Evolutionary conservation across 2,797 vertebrate genomes (phyloP).

Genomic region (Anniella stebbinsi): DNA sequence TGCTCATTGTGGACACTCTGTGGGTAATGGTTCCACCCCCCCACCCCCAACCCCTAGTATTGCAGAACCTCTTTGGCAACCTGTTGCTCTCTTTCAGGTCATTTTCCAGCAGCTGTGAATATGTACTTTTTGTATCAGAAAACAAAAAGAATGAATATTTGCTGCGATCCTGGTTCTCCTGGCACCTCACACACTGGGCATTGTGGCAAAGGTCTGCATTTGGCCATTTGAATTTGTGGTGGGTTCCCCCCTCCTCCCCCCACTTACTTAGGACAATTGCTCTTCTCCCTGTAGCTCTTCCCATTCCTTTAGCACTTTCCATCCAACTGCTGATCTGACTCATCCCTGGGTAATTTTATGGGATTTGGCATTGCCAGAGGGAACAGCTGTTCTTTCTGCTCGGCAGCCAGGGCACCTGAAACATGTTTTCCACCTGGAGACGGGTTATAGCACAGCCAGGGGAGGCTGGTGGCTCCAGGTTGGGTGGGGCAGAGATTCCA

Average conservation of each 20-base stretch:
- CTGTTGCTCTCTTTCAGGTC: not conserved
- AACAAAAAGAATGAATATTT: not conserved
- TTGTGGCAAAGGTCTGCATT: not conserved
- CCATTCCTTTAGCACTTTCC: not conserved
- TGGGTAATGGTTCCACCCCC: not conserved
- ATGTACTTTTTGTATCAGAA: not conserved
- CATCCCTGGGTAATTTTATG: not conserved
- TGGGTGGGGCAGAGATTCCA: too few relatives aligned
- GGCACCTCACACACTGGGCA: not conserved
- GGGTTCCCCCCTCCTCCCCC: not conserved
- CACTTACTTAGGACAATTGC: not conserved
- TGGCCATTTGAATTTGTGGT: not conserved
- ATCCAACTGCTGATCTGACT: not conserved
- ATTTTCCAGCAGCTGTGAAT: not conserved
- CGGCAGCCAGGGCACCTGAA: not conserved
- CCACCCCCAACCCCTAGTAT: too few relatives aligned
- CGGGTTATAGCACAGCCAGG: too few relatives aligned
- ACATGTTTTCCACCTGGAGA: not conserved
- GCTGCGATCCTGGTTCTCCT: not conserved
- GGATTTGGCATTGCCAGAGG: conserved; percentile 11
- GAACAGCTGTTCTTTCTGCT: conserved; percentile 21
- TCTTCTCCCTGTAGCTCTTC: not conserved
- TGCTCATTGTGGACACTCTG: not conserved
- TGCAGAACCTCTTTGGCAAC: not conserved
- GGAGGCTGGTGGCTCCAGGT: too few relatives aligned